Evolutionary conservation across 2,888 invertebrate genomes (phyloP), one percentile per base, ranked within the genome.

Genomic region (Pollenia labialis): DNA sequence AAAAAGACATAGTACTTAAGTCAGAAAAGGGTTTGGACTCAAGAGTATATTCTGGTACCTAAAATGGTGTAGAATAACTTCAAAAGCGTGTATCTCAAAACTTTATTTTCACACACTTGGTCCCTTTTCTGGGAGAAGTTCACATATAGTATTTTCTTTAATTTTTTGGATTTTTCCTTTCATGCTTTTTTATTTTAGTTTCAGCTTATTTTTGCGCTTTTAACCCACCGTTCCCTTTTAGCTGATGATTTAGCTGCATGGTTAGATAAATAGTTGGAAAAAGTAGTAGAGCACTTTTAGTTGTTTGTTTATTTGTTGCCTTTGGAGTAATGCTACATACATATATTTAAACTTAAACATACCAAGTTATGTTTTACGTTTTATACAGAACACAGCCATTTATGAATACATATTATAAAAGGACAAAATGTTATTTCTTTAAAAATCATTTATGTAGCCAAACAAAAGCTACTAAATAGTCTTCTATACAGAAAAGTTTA

Each of bases 211-310:
- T 46, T 12, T 7, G 3, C 12, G 1, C 11, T 50, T 42, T 16
- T 1, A 18, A 18, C 44, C 44, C 74, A 81, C 81, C 68, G 81
- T 74, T 60, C n/a, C 6, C 50, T 40, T 40, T 68, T 40, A 62
- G 64, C 50, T 72, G 18, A 79, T 16, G 48, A 23, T 58, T 81
- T 81, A 81, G 46, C 56, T 50, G 66, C 81, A 12, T 74, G 66
- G 56, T 58, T 81, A 66, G 81, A 40, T 66, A 76, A 60, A 62
- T 75, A 48, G 66, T 16, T 74, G 23, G 50, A 50, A 58, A n/a
- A 11, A 4, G 42, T 42, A 42, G 16, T 48, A 54, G 32, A 72
- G 58, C 0, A 32, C 32, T 60, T 68, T 23, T 50, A 58, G 4
- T n/a, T 48, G n/a, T 50, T 66, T 66, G 74, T 60, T 44, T 74